phyloP scores from a whole-genome alignment of 2,797 vertebrate genomes.

The Amphiprion clarkii region DNA sequence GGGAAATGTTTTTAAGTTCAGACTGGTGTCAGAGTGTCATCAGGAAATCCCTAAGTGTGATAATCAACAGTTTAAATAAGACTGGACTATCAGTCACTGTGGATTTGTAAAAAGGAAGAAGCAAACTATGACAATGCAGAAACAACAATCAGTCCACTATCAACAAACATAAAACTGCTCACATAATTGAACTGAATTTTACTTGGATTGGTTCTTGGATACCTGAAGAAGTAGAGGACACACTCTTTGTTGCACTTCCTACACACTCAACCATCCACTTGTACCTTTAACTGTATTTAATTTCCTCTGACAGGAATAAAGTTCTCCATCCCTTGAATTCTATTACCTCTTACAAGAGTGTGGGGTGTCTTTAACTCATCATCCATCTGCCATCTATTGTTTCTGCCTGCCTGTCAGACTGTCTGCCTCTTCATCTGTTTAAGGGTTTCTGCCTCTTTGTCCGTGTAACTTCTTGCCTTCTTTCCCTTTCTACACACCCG shows the following conservation, averaged over 20 bases:
- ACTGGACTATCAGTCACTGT: too few species aligned
- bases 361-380: slow-evolving; percentile 39
- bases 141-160: too few species aligned
- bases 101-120: too few species aligned
- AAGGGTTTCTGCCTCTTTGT: slow-evolving; percentile 1
- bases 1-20: not conserved
- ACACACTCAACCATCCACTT: slow-evolving; percentile 16
- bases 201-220: too few species aligned
- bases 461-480: slow-evolving; percentile 15
- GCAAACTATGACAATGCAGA: too few species aligned
- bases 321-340: slow-evolving; percentile 33
- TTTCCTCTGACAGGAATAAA: slow-evolving; percentile 35
- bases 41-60: not conserved
- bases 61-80: too few species aligned
- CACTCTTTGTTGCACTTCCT: not conserved
- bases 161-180: too few species aligned
- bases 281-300: slow-evolving; percentile 21
- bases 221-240: not conserved
- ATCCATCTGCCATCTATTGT: slow-evolving; percentile 24
- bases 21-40: slow-evolving; percentile 2
- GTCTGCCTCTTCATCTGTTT: slow-evolving; percentile 23
- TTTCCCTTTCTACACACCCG: slow-evolving; percentile 8
- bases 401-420: slow-evolving; percentile 12
- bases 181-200: too few species aligned
- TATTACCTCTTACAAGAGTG: slow-evolving; percentile 41